Evolutionary conservation across 2,797 vertebrate species (phyloP), one percentile per base, ranked within the genome.

Genomic region (Rhinophrynus dorsalis): DNA sequence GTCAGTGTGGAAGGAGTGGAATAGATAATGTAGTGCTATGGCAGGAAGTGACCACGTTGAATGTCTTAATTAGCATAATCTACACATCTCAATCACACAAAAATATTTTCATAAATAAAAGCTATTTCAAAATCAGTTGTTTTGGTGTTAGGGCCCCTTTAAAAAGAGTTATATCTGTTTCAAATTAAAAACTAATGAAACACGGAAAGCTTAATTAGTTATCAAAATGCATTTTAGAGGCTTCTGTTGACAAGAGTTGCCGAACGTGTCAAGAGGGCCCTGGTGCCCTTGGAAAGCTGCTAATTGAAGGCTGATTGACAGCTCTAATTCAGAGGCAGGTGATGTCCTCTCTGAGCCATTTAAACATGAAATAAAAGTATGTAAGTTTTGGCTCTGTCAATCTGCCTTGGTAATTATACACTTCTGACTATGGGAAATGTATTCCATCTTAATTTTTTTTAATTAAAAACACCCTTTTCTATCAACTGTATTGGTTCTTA

Each of bases 281-380:
- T 56, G 51, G 29, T 66, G 61, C 29, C 44, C 54, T 58, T 65
- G 35, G 61, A 65, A 66, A 51, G 21, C 35, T 32, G 26, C 44
- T 72, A 65, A 72, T 52, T 72, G 61, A 65, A 50, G 12, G 15
- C 23, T 42, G 69, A 72, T 50, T 72, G 68, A 23, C 68, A 58
- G 44, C 52, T 33, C 12, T 48, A 33, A 51, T 26, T 51, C 33
- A 59, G 15, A 38, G 47, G 26, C 5, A 44, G 15, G 35, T 56
- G 40, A 48, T 37, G 15, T 72, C 18, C 51, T 58, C 20, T 58
- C n/a, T 6, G 5, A 56, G 63, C 35, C 20, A 44, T 40, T 29
- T 55, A 48, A 45, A 29, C 32, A 50, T 27, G 45, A 37, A 29
- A 37, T 32, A 44, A 51, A 59, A 66, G 35, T 38, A 44, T 13